These are phyloP conservation scores for Passerculus sandwichensis DNA, from an alignment of 2,797 vertebrate species.

Conservation along the genomic window DNA sequence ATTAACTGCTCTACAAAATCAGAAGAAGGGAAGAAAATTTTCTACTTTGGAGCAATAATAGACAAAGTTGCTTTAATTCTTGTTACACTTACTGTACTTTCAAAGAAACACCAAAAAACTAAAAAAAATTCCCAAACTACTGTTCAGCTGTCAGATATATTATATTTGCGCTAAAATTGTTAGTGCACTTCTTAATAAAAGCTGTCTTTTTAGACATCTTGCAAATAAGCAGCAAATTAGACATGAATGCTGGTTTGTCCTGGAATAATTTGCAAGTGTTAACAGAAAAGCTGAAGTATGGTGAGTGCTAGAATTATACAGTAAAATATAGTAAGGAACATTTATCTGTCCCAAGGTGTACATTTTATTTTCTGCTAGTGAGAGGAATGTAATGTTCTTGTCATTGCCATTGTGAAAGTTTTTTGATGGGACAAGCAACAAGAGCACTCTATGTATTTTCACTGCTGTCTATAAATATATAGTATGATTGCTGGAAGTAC, in stretches of 20 bases:
- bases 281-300: neutral
- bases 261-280: neutral
- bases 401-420: neutral
- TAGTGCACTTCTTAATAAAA: neutral
- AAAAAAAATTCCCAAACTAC: neutral
- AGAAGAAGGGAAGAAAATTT: neutral
- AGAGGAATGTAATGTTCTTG: neutral
- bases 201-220: neutral
- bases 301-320: neutral
- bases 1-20: slow-evolving; percentile 30
- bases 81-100: neutral
- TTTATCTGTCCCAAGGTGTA: neutral
- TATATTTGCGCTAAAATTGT: neutral
- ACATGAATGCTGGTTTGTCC: rapidly evolving
- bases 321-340: neutral
- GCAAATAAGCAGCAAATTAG: neutral
- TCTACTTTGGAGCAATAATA: neutral
- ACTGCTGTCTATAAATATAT: neutral
- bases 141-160: neutral
- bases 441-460: neutral
- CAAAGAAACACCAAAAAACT: neutral
- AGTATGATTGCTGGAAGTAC: neutral
- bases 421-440: neutral
- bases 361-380: neutral
- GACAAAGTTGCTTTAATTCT: neutral